Conservation (phyloP, 2,888 invertebrate species). For the Bugulina stolonifera region DNA sequence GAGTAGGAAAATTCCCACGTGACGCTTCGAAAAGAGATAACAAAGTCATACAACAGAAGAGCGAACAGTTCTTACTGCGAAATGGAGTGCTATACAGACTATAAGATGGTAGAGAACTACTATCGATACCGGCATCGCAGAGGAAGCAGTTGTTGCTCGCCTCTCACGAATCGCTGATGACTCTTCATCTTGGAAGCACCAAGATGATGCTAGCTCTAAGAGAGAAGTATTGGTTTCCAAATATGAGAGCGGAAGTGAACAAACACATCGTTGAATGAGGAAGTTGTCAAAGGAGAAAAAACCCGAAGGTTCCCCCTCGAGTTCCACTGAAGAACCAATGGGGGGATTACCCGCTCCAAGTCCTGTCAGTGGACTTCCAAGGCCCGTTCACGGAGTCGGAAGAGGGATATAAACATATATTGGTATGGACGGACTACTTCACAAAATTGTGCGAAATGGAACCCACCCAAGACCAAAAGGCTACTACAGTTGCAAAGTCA, state of each 20-base stretch:
- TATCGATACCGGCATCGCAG: background rate
- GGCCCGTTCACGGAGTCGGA: background rate
- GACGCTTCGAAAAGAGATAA: background rate
- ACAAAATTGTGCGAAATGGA: constrained; percentile 2
- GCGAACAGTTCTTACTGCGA: background rate
- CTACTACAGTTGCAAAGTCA: background rate
- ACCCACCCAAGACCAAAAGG: background rate
- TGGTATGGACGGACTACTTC: background rate
- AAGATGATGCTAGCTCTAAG: background rate
- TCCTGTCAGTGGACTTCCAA: background rate
- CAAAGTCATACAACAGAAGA: background rate
- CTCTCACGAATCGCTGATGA: background rate
- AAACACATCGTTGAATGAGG: background rate
- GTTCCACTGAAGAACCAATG: background rate
- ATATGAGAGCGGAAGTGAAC: background rate
- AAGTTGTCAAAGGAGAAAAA: background rate
- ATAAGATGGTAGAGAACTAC: background rate
- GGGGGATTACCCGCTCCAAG: background rate
- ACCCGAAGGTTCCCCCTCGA: background rate
- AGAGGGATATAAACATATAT: background rate
- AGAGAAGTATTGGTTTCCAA: constrained; percentile 12
- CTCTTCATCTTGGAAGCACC: background rate
- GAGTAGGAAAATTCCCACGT: background rate
- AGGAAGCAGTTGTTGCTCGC: background rate
- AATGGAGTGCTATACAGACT: background rate